Percentiles rank a stretch among this genome's conserved stretches.
These are phyloP conservation scores for Dasypogon diadema DNA, from an alignment of 2,888 invertebrate species.

Conservation along the genomic window DNA sequence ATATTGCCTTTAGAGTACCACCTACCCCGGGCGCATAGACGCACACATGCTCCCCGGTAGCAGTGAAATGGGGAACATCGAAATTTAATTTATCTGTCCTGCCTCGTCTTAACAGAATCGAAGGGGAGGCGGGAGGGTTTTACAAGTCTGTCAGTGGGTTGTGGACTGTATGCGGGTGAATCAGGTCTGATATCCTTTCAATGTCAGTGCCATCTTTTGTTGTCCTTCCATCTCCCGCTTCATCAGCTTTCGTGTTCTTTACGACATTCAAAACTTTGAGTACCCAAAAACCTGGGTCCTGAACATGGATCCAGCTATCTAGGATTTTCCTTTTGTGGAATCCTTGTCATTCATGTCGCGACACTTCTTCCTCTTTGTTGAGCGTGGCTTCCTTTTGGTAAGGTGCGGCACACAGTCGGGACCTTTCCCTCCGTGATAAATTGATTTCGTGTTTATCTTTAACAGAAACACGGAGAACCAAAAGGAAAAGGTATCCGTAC, in stretches of 20 bases:
- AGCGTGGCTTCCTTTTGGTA: not conserved
- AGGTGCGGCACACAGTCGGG: not conserved
- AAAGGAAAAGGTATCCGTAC: conserved; percentile 14
- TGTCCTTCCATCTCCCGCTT: conserved; percentile 29
- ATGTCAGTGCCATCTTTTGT: conserved; percentile 30
- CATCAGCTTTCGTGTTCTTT: conserved; percentile 23
- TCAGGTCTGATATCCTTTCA: conserved; percentile 13
- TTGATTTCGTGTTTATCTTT: conserved; percentile 55
- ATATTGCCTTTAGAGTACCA: conserved; percentile 15
- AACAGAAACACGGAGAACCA: conserved; percentile 33
- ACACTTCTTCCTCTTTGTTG: conserved; percentile 22
- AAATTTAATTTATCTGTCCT: conserved; percentile 30
- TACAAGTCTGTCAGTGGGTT: not conserved
- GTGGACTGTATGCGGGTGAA: not conserved
- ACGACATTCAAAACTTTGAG: conserved; percentile 30
- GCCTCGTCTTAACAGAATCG: not conserved
- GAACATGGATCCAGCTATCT: not conserved
- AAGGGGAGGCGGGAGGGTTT: not conserved
- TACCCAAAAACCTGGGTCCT: not conserved
- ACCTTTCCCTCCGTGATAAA: conserved; percentile 51
- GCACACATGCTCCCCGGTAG: too few relatives aligned
- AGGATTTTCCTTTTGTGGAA: not conserved
- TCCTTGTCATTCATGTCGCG: conserved; percentile 45
- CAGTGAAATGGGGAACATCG: conserved; percentile 2
- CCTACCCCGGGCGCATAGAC: not conserved